phyloP scores from a whole-genome alignment of 2,888 invertebrate species.

The Iselma pallidipennis region DNA sequence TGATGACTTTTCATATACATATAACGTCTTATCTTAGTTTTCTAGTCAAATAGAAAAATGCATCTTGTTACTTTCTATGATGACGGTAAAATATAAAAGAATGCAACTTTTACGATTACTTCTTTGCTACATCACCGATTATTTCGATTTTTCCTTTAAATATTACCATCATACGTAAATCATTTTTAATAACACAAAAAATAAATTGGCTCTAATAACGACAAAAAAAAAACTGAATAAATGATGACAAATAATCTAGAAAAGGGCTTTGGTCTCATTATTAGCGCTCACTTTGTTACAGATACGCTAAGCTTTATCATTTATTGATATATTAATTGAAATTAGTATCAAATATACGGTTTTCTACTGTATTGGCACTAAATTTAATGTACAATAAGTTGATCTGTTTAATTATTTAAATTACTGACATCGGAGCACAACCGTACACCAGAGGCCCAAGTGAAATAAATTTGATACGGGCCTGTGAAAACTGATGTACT shows the following conservation, averaged over 20 bases:
- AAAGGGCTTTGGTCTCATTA: background rate
- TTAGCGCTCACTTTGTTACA: background rate
- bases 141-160: background rate
- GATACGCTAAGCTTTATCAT: background rate
- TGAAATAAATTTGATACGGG: too few relatives aligned
- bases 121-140: constrained; percentile 4
- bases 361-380: background rate
- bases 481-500: too few relatives aligned
- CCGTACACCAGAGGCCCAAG: too few relatives aligned
- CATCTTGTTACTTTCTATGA: constrained; percentile 19
- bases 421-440: too few relatives aligned
- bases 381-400: background rate
- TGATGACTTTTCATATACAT: constrained; percentile 22
- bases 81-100: constrained; percentile 15
- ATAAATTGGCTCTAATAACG: too few relatives aligned
- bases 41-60: constrained; percentile 21
- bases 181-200: too few relatives aligned
- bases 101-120: constrained; percentile 17
- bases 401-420: background rate
- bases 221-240: too few relatives aligned
- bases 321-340: background rate
- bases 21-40: constrained; percentile 16
- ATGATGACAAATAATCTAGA: background rate
- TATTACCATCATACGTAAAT: background rate
- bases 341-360: background rate